A percentile compares a stretch with the other conserved stretches of the same genome.
Evolutionary conservation across 2,888 invertebrate genomes (phyloP).

Genomic region (Athalia rosae): DNA sequence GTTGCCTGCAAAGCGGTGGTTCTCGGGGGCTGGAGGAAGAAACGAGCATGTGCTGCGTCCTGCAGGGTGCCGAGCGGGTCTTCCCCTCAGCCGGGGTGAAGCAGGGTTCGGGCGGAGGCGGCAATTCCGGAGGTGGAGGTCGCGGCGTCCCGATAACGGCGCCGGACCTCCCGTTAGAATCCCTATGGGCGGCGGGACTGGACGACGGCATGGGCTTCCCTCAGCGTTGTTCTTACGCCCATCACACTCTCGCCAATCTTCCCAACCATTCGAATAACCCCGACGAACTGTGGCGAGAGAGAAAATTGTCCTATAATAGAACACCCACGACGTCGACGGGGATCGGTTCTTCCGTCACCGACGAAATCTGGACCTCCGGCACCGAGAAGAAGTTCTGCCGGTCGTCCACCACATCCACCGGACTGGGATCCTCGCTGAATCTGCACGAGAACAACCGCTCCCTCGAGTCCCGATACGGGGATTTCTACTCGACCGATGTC

Average conservation of each 20-base stretch:
- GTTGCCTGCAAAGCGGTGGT: conserved; percentile 68
- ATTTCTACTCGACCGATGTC: conserved; percentile 65
- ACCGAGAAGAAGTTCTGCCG: conserved; percentile 64
- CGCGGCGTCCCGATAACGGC: conserved; percentile 51
- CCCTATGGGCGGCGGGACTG: conserved; percentile 71
- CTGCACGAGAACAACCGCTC: conserved; percentile 67
- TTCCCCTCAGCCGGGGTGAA: conserved; percentile 67
- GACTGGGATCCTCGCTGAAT: conserved; percentile 66
- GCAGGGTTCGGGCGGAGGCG: conserved; percentile 54
- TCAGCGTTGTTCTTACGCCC: conserved; percentile 66
- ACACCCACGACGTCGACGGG: conserved; percentile 64
- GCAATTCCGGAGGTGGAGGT: conserved; percentile 53
- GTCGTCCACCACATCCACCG: conserved; percentile 66
- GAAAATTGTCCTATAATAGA: conserved; percentile 63
- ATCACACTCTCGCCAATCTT: conserved; percentile 60
- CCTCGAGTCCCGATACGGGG: conserved; percentile 64
- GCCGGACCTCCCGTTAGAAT: conserved; percentile 68
- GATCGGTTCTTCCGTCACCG: conserved; percentile 63
- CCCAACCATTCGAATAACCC: conserved; percentile 57
- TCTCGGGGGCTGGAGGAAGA: conserved; percentile 35
- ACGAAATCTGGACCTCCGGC: conserved; percentile 67
- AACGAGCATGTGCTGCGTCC: conserved; percentile 69
- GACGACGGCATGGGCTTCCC: conserved; percentile 71
- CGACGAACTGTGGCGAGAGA: conserved; percentile 65
- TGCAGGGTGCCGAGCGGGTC: conserved; percentile 69